phyloP scores from a whole-genome alignment of 2,113 vertebrate species.

The Nestor notabilis region DNA sequence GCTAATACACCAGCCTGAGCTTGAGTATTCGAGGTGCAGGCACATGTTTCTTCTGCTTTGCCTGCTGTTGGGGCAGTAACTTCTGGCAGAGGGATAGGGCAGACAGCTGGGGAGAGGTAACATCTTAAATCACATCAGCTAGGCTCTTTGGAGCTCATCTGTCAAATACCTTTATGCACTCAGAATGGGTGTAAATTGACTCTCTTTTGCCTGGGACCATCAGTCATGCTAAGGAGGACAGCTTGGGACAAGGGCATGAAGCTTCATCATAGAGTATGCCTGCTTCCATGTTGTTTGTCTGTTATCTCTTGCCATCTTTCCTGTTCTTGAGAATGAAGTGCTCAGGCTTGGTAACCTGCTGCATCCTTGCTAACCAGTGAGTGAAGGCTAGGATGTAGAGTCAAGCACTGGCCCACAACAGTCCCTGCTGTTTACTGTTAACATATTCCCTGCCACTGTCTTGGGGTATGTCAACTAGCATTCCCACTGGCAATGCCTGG shows the following conservation, averaged over 20 bases:
- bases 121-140: constrained; percentile 48
- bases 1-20: constrained; percentile 33
- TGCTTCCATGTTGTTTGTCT: background rate
- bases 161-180: background rate
- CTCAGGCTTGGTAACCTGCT: background rate
- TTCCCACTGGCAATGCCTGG: background rate
- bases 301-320: background rate
- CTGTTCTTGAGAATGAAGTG: background rate
- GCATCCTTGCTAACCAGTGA: background rate
- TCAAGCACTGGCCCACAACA: background rate
- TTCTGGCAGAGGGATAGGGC: constrained; percentile 37
- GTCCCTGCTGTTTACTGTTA: background rate
- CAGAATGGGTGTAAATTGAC: background rate
- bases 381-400: background rate
- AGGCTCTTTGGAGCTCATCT: constrained; percentile 24
- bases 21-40: background rate
- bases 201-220: background rate
- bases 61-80: constrained; percentile 58
- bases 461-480: background rate
- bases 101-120: constrained; percentile 52
- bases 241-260: background rate
- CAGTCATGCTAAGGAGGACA: background rate
- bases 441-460: accelerated
- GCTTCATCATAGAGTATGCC: background rate
- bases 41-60: constrained; percentile 28